These are phyloP conservation scores for Mobula hypostoma DNA, from an alignment of 2,113 vertebrate genomes.

Conservation along the genomic window DNA sequence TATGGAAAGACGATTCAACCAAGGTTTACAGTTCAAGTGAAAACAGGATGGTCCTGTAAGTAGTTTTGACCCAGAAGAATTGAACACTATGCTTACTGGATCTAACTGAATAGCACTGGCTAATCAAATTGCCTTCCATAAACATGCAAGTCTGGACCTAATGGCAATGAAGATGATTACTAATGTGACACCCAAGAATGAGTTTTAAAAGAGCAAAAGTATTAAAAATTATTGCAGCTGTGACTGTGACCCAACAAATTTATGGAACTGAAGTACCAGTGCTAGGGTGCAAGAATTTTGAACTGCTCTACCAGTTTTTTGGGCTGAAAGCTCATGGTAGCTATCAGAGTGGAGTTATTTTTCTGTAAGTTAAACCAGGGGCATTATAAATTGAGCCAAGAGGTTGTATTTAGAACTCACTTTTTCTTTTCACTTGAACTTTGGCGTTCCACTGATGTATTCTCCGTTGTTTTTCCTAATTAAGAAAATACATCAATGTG, in stretches of 20 bases:
- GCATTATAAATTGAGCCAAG: neutral
- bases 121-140: neutral
- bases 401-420: neutral
- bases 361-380: neutral
- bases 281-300: too few species aligned
- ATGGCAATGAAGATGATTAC: neutral
- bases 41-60: neutral
- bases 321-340: neutral
- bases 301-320: too few species aligned
- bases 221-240: too few species aligned
- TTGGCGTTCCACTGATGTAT: neutral
- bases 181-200: neutral
- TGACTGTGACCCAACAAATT: too few species aligned
- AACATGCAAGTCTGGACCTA: neutral
- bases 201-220: too few species aligned
- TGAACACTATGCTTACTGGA: neutral
- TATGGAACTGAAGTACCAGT: too few species aligned
- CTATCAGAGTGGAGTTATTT: neutral
- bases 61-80: neutral
- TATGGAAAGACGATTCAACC: too few species aligned
- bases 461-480: neutral
- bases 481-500: neutral
- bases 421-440: constrained; percentile 14
- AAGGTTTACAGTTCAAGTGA: too few species aligned
- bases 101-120: neutral